Percentiles rank a stretch among this genome's conserved stretches.
These are phyloP conservation scores for Diaprepes abbreviatus DNA, from an alignment of 2,888 invertebrate genomes.

Conservation along the genomic window DNA sequence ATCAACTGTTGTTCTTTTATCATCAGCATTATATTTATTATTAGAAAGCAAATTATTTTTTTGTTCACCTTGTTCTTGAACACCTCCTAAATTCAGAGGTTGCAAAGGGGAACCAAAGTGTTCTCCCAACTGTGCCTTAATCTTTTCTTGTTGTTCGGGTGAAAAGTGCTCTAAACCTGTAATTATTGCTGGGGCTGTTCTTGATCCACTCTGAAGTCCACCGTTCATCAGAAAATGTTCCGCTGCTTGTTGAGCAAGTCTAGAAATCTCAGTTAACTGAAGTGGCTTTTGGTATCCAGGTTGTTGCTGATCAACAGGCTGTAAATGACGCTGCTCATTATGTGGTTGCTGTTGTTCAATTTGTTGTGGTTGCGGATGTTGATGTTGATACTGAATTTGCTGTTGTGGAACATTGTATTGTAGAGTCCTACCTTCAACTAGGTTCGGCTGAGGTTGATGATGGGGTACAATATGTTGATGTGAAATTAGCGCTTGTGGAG, in stretches of 20 bases:
- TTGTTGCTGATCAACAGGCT: slow-evolving; percentile 7
- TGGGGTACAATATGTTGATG: slow-evolving; percentile 16
- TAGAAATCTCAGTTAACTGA: slow-evolving; percentile 53
- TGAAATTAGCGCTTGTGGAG: slow-evolving; percentile 41
- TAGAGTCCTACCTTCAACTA: slow-evolving; percentile 18
- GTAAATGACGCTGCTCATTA: neutral
- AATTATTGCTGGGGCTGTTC: slow-evolving; percentile 63
- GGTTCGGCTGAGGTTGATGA: slow-evolving; percentile 10
- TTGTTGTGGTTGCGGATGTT: slow-evolving; percentile 19
- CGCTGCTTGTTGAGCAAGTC: slow-evolving; percentile 60
- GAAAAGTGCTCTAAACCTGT: slow-evolving; percentile 66
- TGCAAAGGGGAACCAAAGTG: slow-evolving; percentile 59
- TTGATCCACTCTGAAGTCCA: slow-evolving; percentile 30
- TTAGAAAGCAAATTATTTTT: neutral
- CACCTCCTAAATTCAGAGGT: slow-evolving; percentile 41
- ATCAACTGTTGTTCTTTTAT: slow-evolving; percentile 42
- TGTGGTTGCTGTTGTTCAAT: neutral
- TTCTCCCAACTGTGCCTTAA: slow-evolving; percentile 62
- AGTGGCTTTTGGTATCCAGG: slow-evolving; percentile 35
- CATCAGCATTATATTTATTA: slow-evolving; percentile 20
- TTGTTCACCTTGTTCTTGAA: slow-evolving; percentile 9
- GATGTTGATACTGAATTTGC: slow-evolving; percentile 22
- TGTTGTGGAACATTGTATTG: slow-evolving; percentile 18
- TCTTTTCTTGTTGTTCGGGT: slow-evolving; percentile 65
- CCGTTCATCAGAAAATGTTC: slow-evolving; percentile 54